phyloP scores from a whole-genome alignment of 2,888 invertebrate species.

The Malthinus seriepunctatus region DNA sequence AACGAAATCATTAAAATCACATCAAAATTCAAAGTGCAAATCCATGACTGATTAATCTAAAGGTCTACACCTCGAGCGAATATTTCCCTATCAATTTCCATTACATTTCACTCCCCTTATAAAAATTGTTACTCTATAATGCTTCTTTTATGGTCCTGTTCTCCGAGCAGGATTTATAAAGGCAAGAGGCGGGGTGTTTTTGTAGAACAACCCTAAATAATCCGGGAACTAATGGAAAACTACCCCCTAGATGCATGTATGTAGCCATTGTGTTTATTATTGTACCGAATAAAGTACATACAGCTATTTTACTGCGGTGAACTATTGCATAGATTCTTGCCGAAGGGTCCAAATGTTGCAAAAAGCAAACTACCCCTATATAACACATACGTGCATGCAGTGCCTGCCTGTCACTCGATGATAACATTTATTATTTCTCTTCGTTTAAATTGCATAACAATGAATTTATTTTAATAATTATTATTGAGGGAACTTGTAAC shows the following conservation, averaged over 20 bases:
- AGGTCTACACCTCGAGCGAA: conserved; percentile 21
- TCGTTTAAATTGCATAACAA: not conserved
- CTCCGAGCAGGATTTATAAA: conserved; percentile 36
- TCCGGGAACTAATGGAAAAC: conserved; percentile 46
- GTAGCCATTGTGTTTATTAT: conserved; percentile 30
- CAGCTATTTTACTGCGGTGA: conserved; percentile 29
- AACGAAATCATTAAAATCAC: conserved; percentile 18
- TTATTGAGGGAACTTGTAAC: conserved; percentile 4
- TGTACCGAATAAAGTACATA: conserved; percentile 31
- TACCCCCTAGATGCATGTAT: conserved; percentile 36
- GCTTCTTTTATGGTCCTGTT: conserved; percentile 38
- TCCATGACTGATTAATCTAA: conserved; percentile 23
- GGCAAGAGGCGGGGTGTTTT: conserved; percentile 46
- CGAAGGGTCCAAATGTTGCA: conserved; percentile 14
- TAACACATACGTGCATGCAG: not conserved
- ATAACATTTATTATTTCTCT: conserved; percentile 23
- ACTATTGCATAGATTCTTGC: conserved; percentile 24
- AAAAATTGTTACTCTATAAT: conserved; percentile 39
- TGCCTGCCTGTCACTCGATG: conserved; percentile 16
- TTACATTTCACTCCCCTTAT: conserved; percentile 32
- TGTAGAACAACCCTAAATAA: conserved; percentile 48
- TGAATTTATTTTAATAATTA: conserved; percentile 18
- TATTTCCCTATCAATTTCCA: conserved; percentile 36
- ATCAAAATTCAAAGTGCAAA: conserved; percentile 21
- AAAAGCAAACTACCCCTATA: not conserved